Evolutionary conservation across 2,113 vertebrate genomes (phyloP).

Genomic region (Antechinus flavipes): DNA sequence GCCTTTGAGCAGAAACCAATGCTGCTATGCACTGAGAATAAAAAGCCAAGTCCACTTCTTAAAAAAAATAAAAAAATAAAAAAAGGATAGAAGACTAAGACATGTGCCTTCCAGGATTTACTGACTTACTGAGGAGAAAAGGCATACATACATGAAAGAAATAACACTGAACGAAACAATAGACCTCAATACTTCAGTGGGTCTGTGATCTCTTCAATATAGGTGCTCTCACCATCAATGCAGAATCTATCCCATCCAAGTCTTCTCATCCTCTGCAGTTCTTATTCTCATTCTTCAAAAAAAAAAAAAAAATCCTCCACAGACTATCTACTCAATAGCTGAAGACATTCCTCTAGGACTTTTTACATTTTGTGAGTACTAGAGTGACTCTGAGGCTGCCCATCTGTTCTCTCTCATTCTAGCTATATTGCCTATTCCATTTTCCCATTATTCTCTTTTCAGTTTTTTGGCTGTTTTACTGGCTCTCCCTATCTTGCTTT

Average conservation of each 20-base stretch:
- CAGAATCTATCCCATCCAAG: neutral
- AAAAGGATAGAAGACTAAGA: neutral
- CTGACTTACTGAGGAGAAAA: neutral
- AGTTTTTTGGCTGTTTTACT: neutral
- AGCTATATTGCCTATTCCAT: neutral
- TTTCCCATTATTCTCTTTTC: neutral
- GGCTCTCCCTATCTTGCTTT: neutral
- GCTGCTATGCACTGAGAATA: slow-evolving; percentile 81
- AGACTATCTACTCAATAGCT: neutral
- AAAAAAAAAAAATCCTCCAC: neutral
- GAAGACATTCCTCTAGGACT: neutral
- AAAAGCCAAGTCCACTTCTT: slow-evolving; percentile 79
- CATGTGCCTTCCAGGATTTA: neutral
- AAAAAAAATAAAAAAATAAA: neutral
- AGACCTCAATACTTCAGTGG: neutral
- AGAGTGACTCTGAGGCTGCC: neutral
- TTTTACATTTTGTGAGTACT: neutral
- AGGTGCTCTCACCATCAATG: neutral
- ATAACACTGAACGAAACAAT: neutral
- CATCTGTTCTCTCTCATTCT: neutral
- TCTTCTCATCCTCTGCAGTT: neutral
- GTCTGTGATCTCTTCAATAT: neutral
- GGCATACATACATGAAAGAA: neutral
- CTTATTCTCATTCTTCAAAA: neutral
- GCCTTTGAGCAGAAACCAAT: slow-evolving; percentile 81